Evolutionary conservation across 2,113 vertebrate genomes (phyloP).

Genomic region (Porphyrio hochstetteri): DNA sequence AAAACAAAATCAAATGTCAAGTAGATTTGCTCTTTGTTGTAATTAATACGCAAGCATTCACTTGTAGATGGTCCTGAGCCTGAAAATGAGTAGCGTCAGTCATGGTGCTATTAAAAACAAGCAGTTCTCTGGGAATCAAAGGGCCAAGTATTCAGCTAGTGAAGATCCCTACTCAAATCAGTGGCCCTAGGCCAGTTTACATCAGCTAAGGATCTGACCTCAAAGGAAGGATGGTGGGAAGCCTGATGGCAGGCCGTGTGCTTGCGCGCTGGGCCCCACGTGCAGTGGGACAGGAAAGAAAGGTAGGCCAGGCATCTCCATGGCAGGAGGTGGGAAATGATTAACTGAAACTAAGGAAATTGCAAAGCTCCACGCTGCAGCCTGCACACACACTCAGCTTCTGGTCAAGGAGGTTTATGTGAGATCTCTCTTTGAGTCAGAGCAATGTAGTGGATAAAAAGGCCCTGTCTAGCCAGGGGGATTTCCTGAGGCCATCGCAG

Average conservation of each 20-base stretch:
- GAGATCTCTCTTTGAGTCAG: conserved; percentile 74
- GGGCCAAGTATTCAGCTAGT: neutral
- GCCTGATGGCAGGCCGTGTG: rapidly evolving
- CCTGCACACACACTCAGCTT: conserved; percentile 49
- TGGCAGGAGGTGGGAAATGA: conserved; percentile 18
- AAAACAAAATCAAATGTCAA: conserved; percentile 74
- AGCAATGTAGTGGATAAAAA: conserved; percentile 77
- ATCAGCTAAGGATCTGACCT: neutral
- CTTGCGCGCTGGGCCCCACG: neutral
- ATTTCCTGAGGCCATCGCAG: conserved; percentile 80
- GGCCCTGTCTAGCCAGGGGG: conserved; percentile 77
- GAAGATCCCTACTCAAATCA: neutral
- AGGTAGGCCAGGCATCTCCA: neutral
- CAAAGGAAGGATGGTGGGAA: neutral
- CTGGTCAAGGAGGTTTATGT: conserved; percentile 72
- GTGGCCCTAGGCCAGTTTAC: neutral
- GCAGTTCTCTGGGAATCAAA: neutral
- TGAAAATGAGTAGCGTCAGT: neutral
- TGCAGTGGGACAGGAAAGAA: neutral
- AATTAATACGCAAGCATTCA: conserved; percentile 57
- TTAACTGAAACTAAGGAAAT: conserved; percentile 47
- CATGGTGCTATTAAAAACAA: neutral
- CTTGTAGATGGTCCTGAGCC: conserved; percentile 31
- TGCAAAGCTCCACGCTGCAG: conserved; percentile 22
- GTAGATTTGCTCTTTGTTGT: conserved; percentile 70